These are phyloP conservation scores for Amazona vittata DNA, from an alignment of 2,113 vertebrate genomes.

Conservation along the genomic window DNA sequence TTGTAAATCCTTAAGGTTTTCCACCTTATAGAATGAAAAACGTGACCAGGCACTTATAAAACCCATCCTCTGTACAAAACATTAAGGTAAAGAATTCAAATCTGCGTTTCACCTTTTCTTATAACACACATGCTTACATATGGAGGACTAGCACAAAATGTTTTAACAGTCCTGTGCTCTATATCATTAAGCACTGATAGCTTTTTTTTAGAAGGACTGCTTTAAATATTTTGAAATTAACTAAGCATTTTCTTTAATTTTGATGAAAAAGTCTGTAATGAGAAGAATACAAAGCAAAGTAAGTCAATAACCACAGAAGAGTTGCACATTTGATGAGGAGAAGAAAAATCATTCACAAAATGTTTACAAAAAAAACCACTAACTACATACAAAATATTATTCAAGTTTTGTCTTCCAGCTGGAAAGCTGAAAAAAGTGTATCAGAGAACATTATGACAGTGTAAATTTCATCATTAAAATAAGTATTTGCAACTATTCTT, in stretches of 20 bases:
- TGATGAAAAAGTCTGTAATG: background rate
- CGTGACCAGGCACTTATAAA: accelerated
- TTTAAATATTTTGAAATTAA: background rate
- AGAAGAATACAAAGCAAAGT: background rate
- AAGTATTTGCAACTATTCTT: background rate
- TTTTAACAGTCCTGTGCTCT: background rate
- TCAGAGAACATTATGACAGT: background rate
- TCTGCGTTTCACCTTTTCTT: background rate
- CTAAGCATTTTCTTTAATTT: background rate
- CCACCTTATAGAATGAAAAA: background rate
- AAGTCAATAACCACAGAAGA: background rate
- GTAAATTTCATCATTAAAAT: background rate
- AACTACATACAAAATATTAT: background rate
- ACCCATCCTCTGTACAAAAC: background rate
- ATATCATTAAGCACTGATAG: background rate
- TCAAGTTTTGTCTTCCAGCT: background rate
- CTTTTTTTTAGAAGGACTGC: background rate
- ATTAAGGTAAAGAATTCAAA: background rate
- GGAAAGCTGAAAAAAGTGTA: background rate
- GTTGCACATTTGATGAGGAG: background rate
- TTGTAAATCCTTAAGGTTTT: background rate
- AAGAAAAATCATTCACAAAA: background rate
- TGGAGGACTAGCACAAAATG: background rate
- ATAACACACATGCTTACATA: background rate
- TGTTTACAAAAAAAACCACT: background rate